A percentile compares a stretch with the other conserved stretches of the same genome.
These are phyloP conservation scores for Gambusia holbrooki DNA, from an alignment of 2,113 vertebrate genomes.

Conservation along the genomic window DNA sequence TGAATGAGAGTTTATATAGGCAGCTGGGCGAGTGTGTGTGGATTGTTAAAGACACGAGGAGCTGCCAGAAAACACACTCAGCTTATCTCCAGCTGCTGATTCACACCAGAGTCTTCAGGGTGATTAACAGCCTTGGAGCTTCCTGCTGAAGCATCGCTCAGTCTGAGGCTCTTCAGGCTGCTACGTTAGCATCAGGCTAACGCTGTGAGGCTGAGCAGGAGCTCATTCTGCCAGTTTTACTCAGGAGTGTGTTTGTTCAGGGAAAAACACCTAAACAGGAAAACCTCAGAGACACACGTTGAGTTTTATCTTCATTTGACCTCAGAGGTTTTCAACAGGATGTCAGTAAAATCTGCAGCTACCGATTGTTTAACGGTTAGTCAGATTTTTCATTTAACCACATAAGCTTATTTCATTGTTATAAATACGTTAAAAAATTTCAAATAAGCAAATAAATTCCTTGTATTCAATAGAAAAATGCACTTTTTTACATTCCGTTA, in stretches of 20 bases:
- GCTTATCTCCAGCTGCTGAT: slow-evolving; percentile 12
- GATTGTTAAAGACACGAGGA: slow-evolving; percentile 42
- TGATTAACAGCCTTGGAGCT: no score
- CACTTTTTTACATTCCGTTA: no score
- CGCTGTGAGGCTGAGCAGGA: background rate
- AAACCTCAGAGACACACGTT: background rate
- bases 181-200: background rate
- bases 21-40: slow-evolving; percentile 37
- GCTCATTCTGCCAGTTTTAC: no score
- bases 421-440: no score
- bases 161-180: background rate
- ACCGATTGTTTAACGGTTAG: no score
- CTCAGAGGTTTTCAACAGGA: background rate
- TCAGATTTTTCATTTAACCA: no score
- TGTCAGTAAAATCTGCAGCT: background rate
- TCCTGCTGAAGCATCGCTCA: background rate
- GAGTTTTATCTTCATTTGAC: background rate
- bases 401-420: no score
- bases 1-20: slow-evolving; percentile 73
- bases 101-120: background rate
- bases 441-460: no score
- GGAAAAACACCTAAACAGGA: background rate
- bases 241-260: no score
- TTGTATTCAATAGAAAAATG: no score
- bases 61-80: slow-evolving; percentile 24